Percentiles rank a stretch among this genome's conserved stretches.
phyloP scores from a whole-genome alignment of 2,888 invertebrate genomes.

The Caenorhabditis uteleia region DNA sequence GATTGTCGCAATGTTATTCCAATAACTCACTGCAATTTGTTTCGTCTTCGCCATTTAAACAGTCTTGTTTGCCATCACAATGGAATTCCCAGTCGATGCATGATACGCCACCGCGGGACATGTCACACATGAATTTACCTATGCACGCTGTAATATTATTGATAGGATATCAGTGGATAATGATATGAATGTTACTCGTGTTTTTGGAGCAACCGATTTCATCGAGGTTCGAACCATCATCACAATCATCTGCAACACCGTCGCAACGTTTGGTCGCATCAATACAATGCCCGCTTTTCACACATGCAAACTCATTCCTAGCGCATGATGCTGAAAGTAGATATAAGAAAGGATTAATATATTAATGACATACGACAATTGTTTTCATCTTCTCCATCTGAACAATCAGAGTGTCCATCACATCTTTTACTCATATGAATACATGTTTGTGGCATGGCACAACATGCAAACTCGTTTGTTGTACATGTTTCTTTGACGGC shows the following conservation, averaged over 20 bases:
- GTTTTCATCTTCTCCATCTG: constrained; percentile 66
- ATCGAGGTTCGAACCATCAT: constrained; percentile 66
- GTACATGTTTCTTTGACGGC: constrained; percentile 53
- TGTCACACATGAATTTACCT: constrained; percentile 65
- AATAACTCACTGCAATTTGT: constrained; percentile 59
- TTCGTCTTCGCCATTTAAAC: constrained; percentile 67
- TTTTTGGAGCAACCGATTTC: constrained; percentile 66
- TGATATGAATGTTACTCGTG: constrained; percentile 43
- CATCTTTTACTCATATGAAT: constrained; percentile 57
- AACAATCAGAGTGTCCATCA: constrained; percentile 65
- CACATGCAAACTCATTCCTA: constrained; percentile 65
- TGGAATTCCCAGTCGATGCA: constrained; percentile 60
- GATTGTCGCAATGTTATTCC: not conserved
- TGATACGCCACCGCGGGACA: constrained; percentile 48
- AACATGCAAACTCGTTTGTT: constrained; percentile 62
- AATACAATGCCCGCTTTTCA: constrained; percentile 63
- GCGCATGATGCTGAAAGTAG: constrained; percentile 59
- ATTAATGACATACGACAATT: constrained; percentile 60
- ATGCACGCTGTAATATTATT: constrained; percentile 55
- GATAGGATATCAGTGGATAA: not conserved
- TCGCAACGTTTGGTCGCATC: constrained; percentile 62
- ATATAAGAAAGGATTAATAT: not conserved
- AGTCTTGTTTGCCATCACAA: constrained; percentile 64
- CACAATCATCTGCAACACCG: constrained; percentile 66
- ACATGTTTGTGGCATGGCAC: constrained; percentile 63